Evolutionary conservation across 2,797 vertebrate species (phyloP), one percentile per base, ranked within the genome.

Genomic region (Dicrostonyx torquatus): DNA sequence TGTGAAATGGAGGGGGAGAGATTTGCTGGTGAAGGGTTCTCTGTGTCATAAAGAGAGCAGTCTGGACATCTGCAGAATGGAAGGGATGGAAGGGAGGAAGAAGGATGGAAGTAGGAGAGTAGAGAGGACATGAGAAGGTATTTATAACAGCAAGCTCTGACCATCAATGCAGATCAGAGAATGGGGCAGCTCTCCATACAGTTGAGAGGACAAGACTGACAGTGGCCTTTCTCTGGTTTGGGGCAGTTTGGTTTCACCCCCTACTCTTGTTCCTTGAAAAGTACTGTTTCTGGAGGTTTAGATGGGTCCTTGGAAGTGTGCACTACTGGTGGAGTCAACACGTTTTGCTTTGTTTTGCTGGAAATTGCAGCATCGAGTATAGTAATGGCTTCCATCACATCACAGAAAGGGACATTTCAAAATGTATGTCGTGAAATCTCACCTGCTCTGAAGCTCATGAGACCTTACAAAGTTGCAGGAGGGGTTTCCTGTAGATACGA

Each of bases 141-240:
- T 83, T 82, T 13, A 6, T 24, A 80, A 76, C 76, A 62, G 62
- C 2, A 3, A 9, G 11, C 9, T 11, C 45, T 58, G 87, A n/a
- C 62, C 45, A 1, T 53, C 37, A 10, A 12, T 4, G 3, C 7
- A 20, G 66, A 24, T 29, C 10, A 24, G 75, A 11, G 31, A 4
- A 5, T 5, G 20, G 8, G 50, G 1, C 0, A 1, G 29, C 37
- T 24, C 1, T 79, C n/a, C 2, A 0, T 0, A 5, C 10, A 60
- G 20, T 77, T 15, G 60, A 9, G 29, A 20, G 37, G 6, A 53
- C n/a, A 68, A 29, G 31, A 31, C 26, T 43, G 18, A 0, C 18
- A 37, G 48, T 17, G 13, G 34, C 68, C 43, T 92, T 90, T 84
- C 70, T 89, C 77, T 55, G 78, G 31, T 76, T 77, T 68, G 58